Conservation (phyloP, 2,797 vertebrate species). For the Cheirogaleus major region DNA sequence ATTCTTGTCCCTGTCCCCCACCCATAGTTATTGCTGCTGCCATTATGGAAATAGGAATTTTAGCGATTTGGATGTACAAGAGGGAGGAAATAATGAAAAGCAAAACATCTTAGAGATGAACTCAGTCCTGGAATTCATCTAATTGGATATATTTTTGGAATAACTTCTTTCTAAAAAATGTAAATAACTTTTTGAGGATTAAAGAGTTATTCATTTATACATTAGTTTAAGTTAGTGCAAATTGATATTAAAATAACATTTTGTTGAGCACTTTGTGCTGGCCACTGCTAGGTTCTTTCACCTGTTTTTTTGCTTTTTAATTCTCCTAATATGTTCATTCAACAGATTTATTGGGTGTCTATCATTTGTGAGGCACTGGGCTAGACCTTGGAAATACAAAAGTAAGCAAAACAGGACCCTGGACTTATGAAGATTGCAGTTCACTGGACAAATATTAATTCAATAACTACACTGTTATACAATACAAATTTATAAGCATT, state of each 20-base stretch:
- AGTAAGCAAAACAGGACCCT: not conserved
- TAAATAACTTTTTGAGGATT: not conserved
- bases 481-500: not conserved
- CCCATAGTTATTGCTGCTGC: not conserved
- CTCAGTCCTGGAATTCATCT: not conserved
- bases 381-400: not conserved
- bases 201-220: not conserved
- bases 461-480: not conserved
- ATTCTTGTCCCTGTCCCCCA: not conserved
- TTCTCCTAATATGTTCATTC: not conserved
- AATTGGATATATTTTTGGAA: not conserved
- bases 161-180: not conserved
- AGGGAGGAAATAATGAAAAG: not conserved
- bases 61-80: not conserved
- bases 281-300: not conserved
- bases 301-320: not conserved
- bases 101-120: not conserved
- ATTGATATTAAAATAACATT: not conserved
- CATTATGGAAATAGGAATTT: not conserved
- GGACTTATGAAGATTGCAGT: not conserved
- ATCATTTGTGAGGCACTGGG: not conserved
- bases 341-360: not conserved
- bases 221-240: not conserved
- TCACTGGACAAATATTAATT: not conserved
- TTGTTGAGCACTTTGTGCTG: not conserved